These are phyloP conservation scores for Rhynchonycteris naso DNA, from an alignment of 2,797 vertebrate species.

Conservation along the genomic window DNA sequence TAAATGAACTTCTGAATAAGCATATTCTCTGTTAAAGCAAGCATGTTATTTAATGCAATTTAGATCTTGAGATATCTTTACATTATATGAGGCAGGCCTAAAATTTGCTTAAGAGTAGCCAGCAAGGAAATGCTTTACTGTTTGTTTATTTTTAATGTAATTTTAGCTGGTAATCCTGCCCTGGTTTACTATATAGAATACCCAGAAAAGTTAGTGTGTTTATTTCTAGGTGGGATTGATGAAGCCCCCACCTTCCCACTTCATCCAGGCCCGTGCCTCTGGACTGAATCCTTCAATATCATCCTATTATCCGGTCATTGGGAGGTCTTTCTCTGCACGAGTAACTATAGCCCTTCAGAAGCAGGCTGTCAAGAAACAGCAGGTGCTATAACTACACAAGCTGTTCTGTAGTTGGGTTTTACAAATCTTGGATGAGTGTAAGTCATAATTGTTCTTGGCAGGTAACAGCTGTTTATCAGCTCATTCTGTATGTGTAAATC, in stretches of 20 bases:
- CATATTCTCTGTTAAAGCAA: slow-evolving; percentile 73
- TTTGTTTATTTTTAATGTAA: slow-evolving; percentile 68
- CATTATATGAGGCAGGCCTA: slow-evolving; percentile 74
- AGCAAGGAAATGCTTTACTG: slow-evolving; percentile 76
- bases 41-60: slow-evolving; percentile 71
- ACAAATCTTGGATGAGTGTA: neutral
- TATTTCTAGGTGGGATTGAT: slow-evolving; percentile 4
- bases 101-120: slow-evolving; percentile 61
- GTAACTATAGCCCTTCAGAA: neutral
- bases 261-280: neutral
- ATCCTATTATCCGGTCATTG: neutral
- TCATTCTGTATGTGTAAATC: neutral
- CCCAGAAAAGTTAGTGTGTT: neutral
- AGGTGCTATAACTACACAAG: neutral
- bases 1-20: slow-evolving; percentile 73
- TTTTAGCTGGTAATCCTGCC: neutral
- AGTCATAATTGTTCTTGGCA: neutral
- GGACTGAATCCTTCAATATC: neutral
- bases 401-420: neutral
- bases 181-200: neutral
- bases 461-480: neutral
- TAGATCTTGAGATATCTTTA: slow-evolving; percentile 62
- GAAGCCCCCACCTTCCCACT: neutral
- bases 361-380: neutral
- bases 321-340: neutral